Percentiles rank a stretch among this genome's conserved stretches.
phyloP scores from a whole-genome alignment of 2,888 invertebrate species.

The Leucophora obtusa region DNA sequence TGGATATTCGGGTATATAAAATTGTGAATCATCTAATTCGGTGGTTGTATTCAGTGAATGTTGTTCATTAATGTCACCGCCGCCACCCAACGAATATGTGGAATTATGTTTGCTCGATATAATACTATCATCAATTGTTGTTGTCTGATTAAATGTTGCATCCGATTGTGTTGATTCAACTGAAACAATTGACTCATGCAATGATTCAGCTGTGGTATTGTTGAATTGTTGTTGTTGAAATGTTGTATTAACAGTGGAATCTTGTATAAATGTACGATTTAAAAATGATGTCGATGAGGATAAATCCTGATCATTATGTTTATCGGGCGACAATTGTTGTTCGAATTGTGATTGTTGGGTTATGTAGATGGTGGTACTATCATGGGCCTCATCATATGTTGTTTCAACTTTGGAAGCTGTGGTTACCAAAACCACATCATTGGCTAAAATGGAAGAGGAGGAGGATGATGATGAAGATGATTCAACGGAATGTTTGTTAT shows the following conservation, averaged over 20 bases:
- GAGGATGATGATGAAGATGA: constrained; percentile 50
- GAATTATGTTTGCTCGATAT: constrained; percentile 78
- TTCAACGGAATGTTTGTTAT: constrained; percentile 64
- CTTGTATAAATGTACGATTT: constrained; percentile 66
- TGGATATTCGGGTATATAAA: constrained; percentile 81
- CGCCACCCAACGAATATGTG: constrained; percentile 75
- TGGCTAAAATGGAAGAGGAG: constrained; percentile 53
- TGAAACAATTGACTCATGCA: constrained; percentile 77
- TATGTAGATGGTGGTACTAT: constrained; percentile 68
- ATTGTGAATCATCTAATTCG: constrained; percentile 78
- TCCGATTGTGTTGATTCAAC: constrained; percentile 77
- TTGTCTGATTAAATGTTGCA: constrained; percentile 76
- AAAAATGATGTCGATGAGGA: constrained; percentile 55
- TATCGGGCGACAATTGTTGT: constrained; percentile 49
- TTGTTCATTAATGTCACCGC: constrained; percentile 75
- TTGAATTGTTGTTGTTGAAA: constrained; percentile 32
- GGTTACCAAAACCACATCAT: constrained; percentile 64
- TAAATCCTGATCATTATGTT: constrained; percentile 30
- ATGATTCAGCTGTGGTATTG: constrained; percentile 69
- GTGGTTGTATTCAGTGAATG: constrained; percentile 69
- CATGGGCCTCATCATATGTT: constrained; percentile 69
- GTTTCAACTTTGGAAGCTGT: constrained; percentile 70
- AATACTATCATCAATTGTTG: constrained; percentile 78
- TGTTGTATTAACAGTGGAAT: constrained; percentile 66
- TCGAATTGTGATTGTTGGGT: constrained; percentile 52